These are phyloP conservation scores for Empidonax traillii DNA, from an alignment of 2,113 vertebrate species.

Conservation along the genomic window DNA sequence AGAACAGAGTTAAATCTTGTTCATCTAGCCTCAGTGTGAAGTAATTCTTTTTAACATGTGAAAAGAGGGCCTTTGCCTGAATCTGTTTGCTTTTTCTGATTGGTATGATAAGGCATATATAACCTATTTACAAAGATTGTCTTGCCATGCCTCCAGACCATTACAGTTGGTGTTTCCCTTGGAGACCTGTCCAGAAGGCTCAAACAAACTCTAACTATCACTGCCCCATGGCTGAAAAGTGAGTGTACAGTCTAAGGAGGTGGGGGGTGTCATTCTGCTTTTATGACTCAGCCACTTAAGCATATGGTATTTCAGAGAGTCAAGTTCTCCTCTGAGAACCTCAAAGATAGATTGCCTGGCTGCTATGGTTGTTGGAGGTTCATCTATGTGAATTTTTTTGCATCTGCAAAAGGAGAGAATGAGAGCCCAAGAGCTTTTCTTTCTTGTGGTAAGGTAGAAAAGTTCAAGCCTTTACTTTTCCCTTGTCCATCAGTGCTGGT, in stretches of 20 bases:
- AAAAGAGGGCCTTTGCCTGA: not conserved
- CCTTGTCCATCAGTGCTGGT: rapidly evolving
- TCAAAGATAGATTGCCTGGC: not conserved
- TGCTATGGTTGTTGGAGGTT: not conserved
- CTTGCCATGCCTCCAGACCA: not conserved
- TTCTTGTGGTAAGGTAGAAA: not conserved
- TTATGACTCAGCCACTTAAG: not conserved
- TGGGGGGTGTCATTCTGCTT: not conserved
- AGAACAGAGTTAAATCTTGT: not conserved
- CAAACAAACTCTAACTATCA: not conserved
- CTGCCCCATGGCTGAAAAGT: not conserved
- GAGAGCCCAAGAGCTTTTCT: not conserved
- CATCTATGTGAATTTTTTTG: not conserved
- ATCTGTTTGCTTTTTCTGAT: not conserved
- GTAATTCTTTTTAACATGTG: not conserved
- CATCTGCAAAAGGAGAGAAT: not conserved
- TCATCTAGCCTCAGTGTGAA: not conserved
- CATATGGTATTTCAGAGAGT: not conserved
- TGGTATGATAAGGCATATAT: not conserved
- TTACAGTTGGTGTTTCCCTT: not conserved
- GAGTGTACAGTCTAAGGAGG: not conserved
- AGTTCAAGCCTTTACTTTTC: not conserved
- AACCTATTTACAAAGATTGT: not conserved
- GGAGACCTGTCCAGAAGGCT: not conserved
- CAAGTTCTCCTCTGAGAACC: not conserved